phyloP scores from a whole-genome alignment of 2,797 vertebrate species.

The Parauchenoglanis ngamensis region DNA sequence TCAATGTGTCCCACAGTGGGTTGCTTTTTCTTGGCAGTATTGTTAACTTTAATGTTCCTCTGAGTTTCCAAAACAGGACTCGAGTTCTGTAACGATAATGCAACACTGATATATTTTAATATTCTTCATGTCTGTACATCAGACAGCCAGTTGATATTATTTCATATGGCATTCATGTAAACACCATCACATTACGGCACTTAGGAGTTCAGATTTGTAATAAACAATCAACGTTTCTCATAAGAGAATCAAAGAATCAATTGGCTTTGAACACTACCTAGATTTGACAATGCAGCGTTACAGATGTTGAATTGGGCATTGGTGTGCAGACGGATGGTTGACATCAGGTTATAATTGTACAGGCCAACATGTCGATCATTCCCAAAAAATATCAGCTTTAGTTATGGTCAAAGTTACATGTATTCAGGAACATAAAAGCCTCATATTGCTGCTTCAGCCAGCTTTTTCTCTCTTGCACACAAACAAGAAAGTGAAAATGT shows the following conservation, averaged over 20 bases:
- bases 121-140: background rate
- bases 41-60: constrained; percentile 25
- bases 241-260: background rate
- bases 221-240: background rate
- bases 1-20: constrained; percentile 62
- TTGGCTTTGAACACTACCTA: background rate
- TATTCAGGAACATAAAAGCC: background rate
- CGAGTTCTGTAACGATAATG: constrained; percentile 63
- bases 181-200: background rate
- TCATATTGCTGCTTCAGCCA: background rate
- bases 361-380: background rate
- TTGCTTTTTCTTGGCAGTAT: constrained; percentile 62
- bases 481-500: background rate
- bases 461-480: background rate
- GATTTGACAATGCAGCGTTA: background rate
- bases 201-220: background rate
- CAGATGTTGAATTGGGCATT: background rate
- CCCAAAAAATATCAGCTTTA: background rate
- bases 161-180: background rate
- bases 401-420: background rate
- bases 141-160: background rate
- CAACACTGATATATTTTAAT: background rate
- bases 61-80: constrained; percentile 47
- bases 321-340: background rate
- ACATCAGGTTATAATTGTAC: background rate